These are phyloP conservation scores for Tylochromis polylepis DNA, from an alignment of 2,113 vertebrate genomes.

Conservation along the genomic window DNA sequence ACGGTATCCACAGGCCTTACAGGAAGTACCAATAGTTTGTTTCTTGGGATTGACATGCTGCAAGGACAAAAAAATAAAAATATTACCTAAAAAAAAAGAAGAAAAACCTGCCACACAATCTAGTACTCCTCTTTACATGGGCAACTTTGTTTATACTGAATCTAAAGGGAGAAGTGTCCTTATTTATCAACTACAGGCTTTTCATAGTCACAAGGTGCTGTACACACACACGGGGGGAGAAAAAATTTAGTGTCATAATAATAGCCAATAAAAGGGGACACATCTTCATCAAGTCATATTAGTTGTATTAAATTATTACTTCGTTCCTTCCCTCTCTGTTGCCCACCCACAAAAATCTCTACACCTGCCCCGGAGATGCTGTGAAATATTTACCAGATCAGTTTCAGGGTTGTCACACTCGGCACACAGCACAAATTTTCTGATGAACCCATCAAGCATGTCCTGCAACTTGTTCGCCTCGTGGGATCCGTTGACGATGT, in stretches of 20 bases:
- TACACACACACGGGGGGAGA: neutral
- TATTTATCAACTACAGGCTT: rapidly evolving
- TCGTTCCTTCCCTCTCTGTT: neutral
- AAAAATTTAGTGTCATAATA: rapidly evolving
- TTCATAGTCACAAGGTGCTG: neutral
- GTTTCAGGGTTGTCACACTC: slow-evolving; percentile 99
- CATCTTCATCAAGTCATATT: rapidly evolving
- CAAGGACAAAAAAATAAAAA: neutral
- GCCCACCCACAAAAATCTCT: neutral
- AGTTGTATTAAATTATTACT: neutral
- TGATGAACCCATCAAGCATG: slow-evolving; percentile 99
- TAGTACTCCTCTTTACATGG: neutral
- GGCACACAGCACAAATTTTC: slow-evolving; percentile 99
- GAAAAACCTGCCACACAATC: neutral
- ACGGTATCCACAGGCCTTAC: slow-evolving; percentile 97
- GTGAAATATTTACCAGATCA: slow-evolving; percentile 81
- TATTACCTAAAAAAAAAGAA: neutral
- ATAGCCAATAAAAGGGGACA: neutral
- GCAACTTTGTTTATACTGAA: neutral
- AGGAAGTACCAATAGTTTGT: slow-evolving; percentile 98
- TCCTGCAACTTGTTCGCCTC: slow-evolving; percentile 99
- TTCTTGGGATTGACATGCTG: slow-evolving; percentile 99
- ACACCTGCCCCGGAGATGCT: rapidly evolving
- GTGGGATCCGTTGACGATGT: slow-evolving; percentile 99
- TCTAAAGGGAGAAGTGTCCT: neutral